These are phyloP conservation scores for Luperina testacea DNA, from an alignment of 2,888 invertebrate genomes.

Conservation along the genomic window DNA sequence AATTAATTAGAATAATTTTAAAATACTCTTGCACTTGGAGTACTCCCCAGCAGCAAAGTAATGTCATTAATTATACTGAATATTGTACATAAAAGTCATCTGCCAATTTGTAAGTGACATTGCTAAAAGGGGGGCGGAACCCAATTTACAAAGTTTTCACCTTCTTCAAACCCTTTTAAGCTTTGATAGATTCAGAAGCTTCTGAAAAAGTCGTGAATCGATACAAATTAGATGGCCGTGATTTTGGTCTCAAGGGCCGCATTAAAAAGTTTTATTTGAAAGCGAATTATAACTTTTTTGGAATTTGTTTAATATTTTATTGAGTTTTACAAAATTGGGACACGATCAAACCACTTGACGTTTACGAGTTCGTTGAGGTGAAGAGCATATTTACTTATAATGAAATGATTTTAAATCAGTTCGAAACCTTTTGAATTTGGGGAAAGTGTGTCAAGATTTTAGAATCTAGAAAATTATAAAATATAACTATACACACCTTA, in stretches of 20 bases:
- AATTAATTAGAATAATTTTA: neutral
- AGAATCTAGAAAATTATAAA: conserved; percentile 1
- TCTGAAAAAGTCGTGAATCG: conserved; percentile 59
- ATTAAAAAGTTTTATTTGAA: conserved; percentile 52
- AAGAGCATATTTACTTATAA: neutral
- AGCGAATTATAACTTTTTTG: conserved; percentile 44
- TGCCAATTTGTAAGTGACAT: conserved; percentile 67
- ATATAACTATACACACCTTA: neutral
- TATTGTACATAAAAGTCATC: conserved; percentile 45
- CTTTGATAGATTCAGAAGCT: conserved; percentile 64
- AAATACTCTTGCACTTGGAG: neutral
- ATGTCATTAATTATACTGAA: conserved; percentile 40
- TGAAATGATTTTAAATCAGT: conserved; percentile 5
- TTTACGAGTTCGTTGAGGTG: neutral
- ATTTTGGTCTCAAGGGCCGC: conserved; percentile 30
- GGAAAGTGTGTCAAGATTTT: neutral
- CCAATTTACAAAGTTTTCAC: conserved; percentile 72
- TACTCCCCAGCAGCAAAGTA: neutral
- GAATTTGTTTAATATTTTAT: conserved; percentile 47
- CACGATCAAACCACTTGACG: conserved; percentile 33
- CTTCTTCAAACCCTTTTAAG: conserved; percentile 69
- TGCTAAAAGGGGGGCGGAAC: conserved; percentile 65
- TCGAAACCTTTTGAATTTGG: neutral
- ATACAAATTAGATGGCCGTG: conserved; percentile 54
- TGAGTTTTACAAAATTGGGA: conserved; percentile 33